These are phyloP conservation scores for Lacerta viridis DNA, from an alignment of 2,797 vertebrate species.

Conservation along the genomic window DNA sequence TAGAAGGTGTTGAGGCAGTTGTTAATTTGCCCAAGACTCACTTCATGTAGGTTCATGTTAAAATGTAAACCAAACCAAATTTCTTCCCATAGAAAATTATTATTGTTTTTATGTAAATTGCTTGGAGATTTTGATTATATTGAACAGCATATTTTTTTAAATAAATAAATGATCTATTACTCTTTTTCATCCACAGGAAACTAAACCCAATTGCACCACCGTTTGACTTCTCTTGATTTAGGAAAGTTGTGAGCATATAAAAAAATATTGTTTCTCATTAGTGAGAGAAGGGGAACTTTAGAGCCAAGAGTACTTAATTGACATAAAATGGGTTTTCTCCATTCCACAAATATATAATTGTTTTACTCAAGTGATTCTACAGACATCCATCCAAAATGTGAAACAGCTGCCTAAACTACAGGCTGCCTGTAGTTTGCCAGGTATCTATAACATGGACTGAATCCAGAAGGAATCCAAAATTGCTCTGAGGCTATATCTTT, in stretches of 20 bases:
- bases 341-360: neutral
- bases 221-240: neutral
- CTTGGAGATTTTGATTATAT: too few relatives aligned
- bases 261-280: conserved; percentile 8
- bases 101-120: too few relatives aligned
- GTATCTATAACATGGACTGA: neutral
- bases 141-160: too few relatives aligned
- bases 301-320: neutral
- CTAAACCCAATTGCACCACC: neutral
- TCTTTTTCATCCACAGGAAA: neutral
- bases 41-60: too few relatives aligned
- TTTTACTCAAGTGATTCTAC: neutral
- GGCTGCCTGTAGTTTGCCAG: neutral
- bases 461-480: neutral
- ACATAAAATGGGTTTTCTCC: neutral
- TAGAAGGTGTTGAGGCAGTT: too few relatives aligned
- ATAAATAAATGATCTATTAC: too few relatives aligned
- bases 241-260: neutral
- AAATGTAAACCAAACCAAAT: too few relatives aligned
- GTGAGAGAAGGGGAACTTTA: neutral
- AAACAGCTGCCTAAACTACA: neutral
- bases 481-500: neutral
- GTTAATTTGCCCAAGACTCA: too few relatives aligned
- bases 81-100: too few relatives aligned
- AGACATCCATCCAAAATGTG: neutral